A percentile compares a stretch with the other conserved stretches of the same genome.
These are phyloP conservation scores for Caenorhabditis uteleia DNA, from an alignment of 2,888 invertebrate genomes.

Conservation along the genomic window DNA sequence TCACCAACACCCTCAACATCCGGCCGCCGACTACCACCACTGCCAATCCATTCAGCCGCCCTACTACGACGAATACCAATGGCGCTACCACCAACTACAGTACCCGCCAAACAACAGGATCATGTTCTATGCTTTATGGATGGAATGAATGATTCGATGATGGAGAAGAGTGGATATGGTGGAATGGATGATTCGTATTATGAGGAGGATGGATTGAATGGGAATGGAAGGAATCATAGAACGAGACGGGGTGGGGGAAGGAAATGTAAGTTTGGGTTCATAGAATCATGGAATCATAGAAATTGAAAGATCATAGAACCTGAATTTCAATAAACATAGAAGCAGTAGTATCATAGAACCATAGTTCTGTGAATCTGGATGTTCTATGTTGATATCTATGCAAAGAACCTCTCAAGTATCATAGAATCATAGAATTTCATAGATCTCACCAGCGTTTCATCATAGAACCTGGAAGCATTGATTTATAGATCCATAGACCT, in stretches of 20 bases:
- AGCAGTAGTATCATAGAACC: too few relatives aligned
- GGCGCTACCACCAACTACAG: slow-evolving; percentile 27
- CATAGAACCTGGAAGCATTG: too few relatives aligned
- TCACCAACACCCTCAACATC: slow-evolving; percentile 38
- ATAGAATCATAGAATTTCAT: too few relatives aligned
- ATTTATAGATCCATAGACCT: too few relatives aligned
- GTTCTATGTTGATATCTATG: too few relatives aligned
- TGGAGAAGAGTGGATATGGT: slow-evolving; percentile 42
- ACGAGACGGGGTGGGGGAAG: slow-evolving; percentile 11
- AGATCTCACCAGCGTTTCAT: too few relatives aligned
- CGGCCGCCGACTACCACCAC: slow-evolving; percentile 50
- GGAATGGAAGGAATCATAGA: slow-evolving; percentile 50
- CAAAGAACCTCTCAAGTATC: too few relatives aligned
- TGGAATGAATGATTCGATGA: slow-evolving; percentile 49
- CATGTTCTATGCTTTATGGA: slow-evolving; percentile 50
- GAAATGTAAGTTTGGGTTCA: slow-evolving; percentile 39
- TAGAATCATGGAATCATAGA: too few relatives aligned
- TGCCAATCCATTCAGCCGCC: slow-evolving; percentile 38
- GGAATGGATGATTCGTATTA: slow-evolving; percentile 65
- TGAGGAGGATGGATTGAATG: slow-evolving; percentile 66
- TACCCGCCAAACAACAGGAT: slow-evolving; percentile 29
- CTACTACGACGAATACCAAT: slow-evolving; percentile 38
- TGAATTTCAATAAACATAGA: too few relatives aligned
- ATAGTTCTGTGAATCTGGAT: too few relatives aligned
- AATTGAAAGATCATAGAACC: too few relatives aligned